phyloP scores from a whole-genome alignment of 2,113 vertebrate genomes.

The Ondatra zibethicus region DNA sequence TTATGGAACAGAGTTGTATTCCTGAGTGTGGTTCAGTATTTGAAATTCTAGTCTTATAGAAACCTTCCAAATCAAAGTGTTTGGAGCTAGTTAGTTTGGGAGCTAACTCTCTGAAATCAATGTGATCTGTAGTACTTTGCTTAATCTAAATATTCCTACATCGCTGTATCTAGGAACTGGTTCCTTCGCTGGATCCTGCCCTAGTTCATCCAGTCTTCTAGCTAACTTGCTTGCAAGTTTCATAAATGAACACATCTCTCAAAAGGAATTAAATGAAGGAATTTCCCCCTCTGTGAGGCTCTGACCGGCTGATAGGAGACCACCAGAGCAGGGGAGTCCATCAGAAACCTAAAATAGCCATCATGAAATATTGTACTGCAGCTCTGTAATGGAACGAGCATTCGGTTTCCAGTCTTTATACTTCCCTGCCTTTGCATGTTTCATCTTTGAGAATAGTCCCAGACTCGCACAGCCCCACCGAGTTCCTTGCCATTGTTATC shows the following conservation, averaged over 20 bases:
- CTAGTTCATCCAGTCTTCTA: background rate
- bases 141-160: constrained; percentile 33
- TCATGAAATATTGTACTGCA: background rate
- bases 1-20: background rate
- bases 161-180: background rate
- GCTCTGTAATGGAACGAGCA: background rate
- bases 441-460: background rate
- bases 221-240: background rate
- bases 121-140: constrained; percentile 6
- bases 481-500: background rate
- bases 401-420: background rate
- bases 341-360: background rate
- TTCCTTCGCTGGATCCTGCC: background rate
- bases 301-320: background rate
- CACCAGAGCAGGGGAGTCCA: background rate
- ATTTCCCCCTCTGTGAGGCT: background rate
- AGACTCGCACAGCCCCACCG: background rate
- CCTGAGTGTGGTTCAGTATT: constrained; percentile 7
- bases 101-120: background rate
- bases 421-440: background rate
- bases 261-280: background rate
- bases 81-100: background rate
- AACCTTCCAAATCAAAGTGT: background rate
- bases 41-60: background rate
- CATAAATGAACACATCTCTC: constrained; percentile 3